Conservation (phyloP, 1,140 invertebrate genomes). For the Lepidurus couesii region DNA sequence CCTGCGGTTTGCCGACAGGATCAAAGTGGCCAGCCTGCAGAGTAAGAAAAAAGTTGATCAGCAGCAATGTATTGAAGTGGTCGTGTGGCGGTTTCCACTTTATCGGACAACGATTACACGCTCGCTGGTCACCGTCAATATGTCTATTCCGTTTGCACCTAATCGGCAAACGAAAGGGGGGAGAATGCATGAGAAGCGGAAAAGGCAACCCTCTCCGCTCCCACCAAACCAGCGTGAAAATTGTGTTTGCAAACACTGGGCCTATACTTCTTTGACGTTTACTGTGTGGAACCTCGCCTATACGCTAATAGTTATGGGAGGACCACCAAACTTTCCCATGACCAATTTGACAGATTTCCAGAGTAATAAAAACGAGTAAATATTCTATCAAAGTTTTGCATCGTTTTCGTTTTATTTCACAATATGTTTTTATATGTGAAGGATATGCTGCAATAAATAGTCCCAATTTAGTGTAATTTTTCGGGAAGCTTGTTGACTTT, state of each 20-base stretch:
- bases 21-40: constrained; percentile 17
- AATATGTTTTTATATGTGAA: too few relatives aligned
- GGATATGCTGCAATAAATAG: too few relatives aligned
- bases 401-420: too few relatives aligned
- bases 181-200: not conserved
- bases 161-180: not conserved
- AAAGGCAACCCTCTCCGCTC: constrained; percentile 5
- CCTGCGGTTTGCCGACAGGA: constrained; percentile 13
- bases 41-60: not conserved
- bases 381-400: too few relatives aligned
- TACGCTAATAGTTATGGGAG: constrained; percentile 5
- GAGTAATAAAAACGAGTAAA: too few relatives aligned
- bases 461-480: too few relatives aligned
- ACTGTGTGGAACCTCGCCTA: not conserved
- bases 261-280: not conserved
- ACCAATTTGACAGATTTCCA: not conserved
- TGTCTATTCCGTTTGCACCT: constrained; percentile 13
- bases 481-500: too few relatives aligned
- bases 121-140: constrained; percentile 7
- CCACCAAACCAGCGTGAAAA: constrained; percentile 21
- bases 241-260: constrained; percentile 6
- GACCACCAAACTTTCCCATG: not conserved
- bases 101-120: constrained; percentile 17
- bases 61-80: constrained; percentile 3
- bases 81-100: constrained; percentile 17